Base-by-base conservation (phyloP, 2,113 vertebrate species). In the Scomber colias region DNA sequence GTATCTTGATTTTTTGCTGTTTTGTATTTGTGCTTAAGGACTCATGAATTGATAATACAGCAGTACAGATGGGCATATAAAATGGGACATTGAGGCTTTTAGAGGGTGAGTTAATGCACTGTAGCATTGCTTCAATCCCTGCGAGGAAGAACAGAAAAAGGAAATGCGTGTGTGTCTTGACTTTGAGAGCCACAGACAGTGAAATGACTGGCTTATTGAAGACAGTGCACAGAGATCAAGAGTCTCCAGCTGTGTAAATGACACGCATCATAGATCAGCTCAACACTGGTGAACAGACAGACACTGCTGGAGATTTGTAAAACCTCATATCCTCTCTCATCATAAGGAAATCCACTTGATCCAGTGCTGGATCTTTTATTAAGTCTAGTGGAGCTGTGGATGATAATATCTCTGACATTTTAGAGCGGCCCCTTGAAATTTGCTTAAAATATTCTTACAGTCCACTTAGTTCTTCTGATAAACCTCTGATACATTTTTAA, bases 181-280 rank as follows among this genome's bases (percentile, higher is more conserved):
- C 24, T 27, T 27, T 27, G 3, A 27, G 24, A 27, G 24, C 24
- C 24, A 27, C 35, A 40, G 35, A 40, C 35, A 40, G 6, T 40
- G 8, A 40, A 40, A 27, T 27, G 35, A 40, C 35, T 9, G 35
- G 24, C 24, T 40, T 40, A 40, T 40, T 40, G 60, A 60, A 54
- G 46, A 1, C 0, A 5, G 24, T 2, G 24, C 24, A 27, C 24
- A 27, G 24, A 27, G 60, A 27, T 46, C 11, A 55, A 46, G 49
- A 65, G 14, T 16, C 62, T 82, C 86, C 75, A 72, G 82, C 86
- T 88, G 86, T 55, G 82, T 65, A 65, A 61, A 81, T 81, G 81
- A 30, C 53, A 66, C 14, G 55, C 69, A 46, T 66, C 62, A 57
- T 8, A 62, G 30, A 71, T 72, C 72, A 74, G 64, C 59, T 80